A percentile compares a stretch with the other conserved stretches of the same genome.
phyloP scores from a whole-genome alignment of 2,113 vertebrate species.

The Lethenteron reissneri region DNA sequence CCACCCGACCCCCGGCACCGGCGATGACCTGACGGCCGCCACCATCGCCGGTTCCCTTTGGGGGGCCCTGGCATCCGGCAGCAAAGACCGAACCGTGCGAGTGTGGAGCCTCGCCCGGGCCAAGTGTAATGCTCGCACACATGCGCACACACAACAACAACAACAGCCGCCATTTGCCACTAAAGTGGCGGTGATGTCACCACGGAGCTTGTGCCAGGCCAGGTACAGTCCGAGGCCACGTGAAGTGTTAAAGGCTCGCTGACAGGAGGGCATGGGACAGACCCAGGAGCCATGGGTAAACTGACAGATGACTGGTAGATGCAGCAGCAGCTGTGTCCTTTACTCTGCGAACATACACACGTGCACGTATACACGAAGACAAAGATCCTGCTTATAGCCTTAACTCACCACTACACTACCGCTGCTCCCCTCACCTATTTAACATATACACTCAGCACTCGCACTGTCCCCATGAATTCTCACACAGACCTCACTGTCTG shows the following conservation, averaged over 20 bases:
- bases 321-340: no score
- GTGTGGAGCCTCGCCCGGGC: constrained; percentile 60
- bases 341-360: no score
- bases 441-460: no score
- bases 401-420: no score
- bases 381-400: no score
- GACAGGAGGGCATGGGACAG: neutral
- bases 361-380: no score
- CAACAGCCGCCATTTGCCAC: no score
- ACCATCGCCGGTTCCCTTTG: neutral
- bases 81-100: constrained; percentile 76
- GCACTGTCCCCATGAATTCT: no score
- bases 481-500: no score
- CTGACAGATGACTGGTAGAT: neutral
- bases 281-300: neutral
- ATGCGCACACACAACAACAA: no score
- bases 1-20: neutral
- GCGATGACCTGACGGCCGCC: neutral
- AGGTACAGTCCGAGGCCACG: neutral
- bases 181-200: neutral
- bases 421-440: no score
- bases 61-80: constrained; percentile 47
- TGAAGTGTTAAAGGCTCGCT: neutral
- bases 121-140: constrained; percentile 31
- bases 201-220: neutral